Evolutionary conservation across 2,888 invertebrate species (phyloP), one percentile per base, ranked within the genome.

Genomic region (Drosophila anomalata): DNA sequence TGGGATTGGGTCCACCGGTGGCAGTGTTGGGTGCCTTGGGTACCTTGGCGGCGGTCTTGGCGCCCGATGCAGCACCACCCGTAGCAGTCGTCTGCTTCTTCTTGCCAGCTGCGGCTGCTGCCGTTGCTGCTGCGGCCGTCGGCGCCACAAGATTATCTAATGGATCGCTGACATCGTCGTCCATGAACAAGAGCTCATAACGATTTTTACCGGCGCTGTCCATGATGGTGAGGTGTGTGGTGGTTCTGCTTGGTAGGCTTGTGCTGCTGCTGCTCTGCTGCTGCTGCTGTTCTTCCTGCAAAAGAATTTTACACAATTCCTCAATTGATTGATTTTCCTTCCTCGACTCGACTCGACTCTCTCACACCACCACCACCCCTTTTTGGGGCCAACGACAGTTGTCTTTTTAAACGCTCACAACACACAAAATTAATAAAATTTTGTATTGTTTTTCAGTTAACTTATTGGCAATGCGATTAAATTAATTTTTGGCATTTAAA

Each of bases 181-280:
- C 91, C 91, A 91, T 91, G 90, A 90, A 91, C 90, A 91, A 90
- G 77, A 91, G 90, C 87, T 91, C 91, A 89, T 91, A 91, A 85
- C 91, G 91, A 90, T 91, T 91, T 79, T 91, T 91, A 79, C 91
- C 92, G 86, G 91, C 84, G 82, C 89, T 90, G 86, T 91, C 91
- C 91, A 91, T 91, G 70, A 76, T 89, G 72, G 72, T 81, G 61
- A 73, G 63, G 51, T 56, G 55, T 57, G 54, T 60, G 55, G 54
- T 60, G 55, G 56, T 65, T 22, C 51, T 57, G 53, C 22, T 51
- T 62, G 41, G 41, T 20, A 20, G 41, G 61, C 55, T 82, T 26
- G 53, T 72, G 56, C 51, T 60, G 47, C 69, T 67, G 50, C 44
- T 31, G 42, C 60, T 72, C 60, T 72, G 24, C 36, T 53, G 39